These are phyloP conservation scores for Hydropsyche betteni DNA, from an alignment of 2,888 invertebrate genomes.

Conservation along the genomic window DNA sequence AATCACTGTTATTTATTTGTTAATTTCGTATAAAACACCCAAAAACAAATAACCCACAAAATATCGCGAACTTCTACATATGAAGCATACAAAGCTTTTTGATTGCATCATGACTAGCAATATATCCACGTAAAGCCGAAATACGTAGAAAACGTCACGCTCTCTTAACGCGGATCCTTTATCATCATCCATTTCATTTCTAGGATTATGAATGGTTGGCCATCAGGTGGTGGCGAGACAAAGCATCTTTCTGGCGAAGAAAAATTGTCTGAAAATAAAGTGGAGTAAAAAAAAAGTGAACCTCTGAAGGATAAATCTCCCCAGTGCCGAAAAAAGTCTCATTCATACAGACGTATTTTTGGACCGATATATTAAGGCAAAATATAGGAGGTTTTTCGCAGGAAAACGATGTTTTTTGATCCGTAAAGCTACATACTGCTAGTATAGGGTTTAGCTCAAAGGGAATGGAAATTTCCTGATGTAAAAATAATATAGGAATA, in stretches of 20 bases:
- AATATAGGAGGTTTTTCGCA: background rate
- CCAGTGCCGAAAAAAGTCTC: background rate
- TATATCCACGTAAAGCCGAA: too few relatives aligned
- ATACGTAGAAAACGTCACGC: too few relatives aligned
- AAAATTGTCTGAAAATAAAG: too few relatives aligned
- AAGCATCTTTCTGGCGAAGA: background rate
- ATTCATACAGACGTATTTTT: background rate
- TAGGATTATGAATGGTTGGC: slow-evolving; percentile 1
- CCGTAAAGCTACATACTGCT: background rate
- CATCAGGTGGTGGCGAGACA: slow-evolving; percentile 9
- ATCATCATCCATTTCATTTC: background rate
- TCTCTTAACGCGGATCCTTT: background rate
- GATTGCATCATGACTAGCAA: too few relatives aligned
- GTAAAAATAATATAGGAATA: too few relatives aligned
- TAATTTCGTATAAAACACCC: too few relatives aligned
- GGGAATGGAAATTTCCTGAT: slow-evolving; percentile 6
- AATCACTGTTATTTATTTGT: too few relatives aligned
- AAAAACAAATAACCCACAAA: too few relatives aligned
- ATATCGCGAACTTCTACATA: too few relatives aligned
- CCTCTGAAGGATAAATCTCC: background rate
- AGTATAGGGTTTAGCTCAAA: background rate
- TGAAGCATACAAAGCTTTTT: too few relatives aligned
- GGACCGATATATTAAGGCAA: background rate
- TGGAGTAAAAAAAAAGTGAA: too few relatives aligned
- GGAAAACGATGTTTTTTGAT: background rate